Conservation (phyloP, 2,888 invertebrate species). For the Pammene aurita region DNA sequence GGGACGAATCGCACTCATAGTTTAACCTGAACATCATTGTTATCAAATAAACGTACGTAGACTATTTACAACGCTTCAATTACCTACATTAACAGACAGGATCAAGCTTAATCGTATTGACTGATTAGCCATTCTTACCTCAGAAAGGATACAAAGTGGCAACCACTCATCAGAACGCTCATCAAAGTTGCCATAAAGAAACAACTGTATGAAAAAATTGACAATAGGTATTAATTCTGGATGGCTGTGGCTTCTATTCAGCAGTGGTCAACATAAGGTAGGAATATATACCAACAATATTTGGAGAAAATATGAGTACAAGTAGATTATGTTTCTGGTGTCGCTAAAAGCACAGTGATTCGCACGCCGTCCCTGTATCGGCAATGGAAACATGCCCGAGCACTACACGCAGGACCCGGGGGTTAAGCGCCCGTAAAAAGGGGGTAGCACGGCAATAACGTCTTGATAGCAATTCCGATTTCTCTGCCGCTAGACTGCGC, state of each 20-base stretch:
- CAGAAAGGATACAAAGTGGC: background rate
- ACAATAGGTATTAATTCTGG: too few relatives aligned
- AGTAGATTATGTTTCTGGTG: background rate
- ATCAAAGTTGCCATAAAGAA: too few relatives aligned
- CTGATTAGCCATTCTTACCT: background rate
- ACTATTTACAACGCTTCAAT: too few relatives aligned
- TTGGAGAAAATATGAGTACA: too few relatives aligned
- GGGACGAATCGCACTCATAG: slow-evolving; percentile 25
- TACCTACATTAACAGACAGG: too few relatives aligned
- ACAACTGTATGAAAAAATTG: too few relatives aligned
- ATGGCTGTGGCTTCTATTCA: too few relatives aligned
- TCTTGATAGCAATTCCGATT: slow-evolving; percentile 66
- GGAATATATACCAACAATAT: too few relatives aligned
- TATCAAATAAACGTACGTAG: too few relatives aligned
- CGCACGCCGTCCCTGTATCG: slow-evolving; percentile 44
- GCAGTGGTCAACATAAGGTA: too few relatives aligned
- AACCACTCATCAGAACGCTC: background rate
- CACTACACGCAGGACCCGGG: slow-evolving; percentile 60
- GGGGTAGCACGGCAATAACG: slow-evolving; percentile 74
- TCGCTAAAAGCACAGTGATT: background rate
- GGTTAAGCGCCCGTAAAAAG: slow-evolving; percentile 80
- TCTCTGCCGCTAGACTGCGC: slow-evolving; percentile 50
- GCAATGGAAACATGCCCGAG: slow-evolving; percentile 50
- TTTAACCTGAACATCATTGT: background rate
- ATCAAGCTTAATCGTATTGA: background rate